Conservation (phyloP, 2,113 vertebrate genomes). For the Leptosomus discolor region DNA sequence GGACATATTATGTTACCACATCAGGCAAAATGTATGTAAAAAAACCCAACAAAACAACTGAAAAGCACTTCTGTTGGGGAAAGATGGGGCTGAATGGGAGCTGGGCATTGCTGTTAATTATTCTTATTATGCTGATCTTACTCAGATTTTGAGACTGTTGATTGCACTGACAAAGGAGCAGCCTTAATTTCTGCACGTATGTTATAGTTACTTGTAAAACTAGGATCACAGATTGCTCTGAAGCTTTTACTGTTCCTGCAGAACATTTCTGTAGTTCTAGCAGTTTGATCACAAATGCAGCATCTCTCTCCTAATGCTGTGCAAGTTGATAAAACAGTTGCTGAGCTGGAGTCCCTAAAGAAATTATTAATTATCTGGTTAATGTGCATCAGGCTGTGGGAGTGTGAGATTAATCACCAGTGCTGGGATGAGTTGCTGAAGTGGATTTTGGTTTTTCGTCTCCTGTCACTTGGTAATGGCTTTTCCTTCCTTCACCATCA, state of each 20-base stretch:
- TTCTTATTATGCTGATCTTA: not conserved
- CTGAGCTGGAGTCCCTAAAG: constrained; percentile 87
- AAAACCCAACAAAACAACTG: not conserved
- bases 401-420: constrained; percentile 95
- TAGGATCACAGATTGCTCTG: not conserved
- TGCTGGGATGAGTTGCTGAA: constrained; percentile 84
- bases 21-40: not conserved
- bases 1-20: not conserved
- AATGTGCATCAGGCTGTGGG: constrained; percentile 93
- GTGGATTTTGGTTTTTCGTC: constrained; percentile 83
- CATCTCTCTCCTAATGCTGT: constrained; percentile 68
- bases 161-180: not conserved
- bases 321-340: constrained; percentile 91
- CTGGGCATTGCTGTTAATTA: not conserved
- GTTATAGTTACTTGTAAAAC: not conserved
- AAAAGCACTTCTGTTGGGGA: not conserved
- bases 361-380: constrained; percentile 99
- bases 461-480: constrained; percentile 83
- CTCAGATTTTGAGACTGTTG: not conserved
- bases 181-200: not conserved
- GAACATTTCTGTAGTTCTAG: constrained; percentile 48
- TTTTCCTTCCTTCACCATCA: constrained; percentile 82
- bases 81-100: not conserved
- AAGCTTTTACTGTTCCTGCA: constrained; percentile 33
- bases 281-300: constrained; percentile 65